Evolutionary conservation across 1,140 invertebrate species (phyloP).

Genomic region (Eriosoma lanigerum): DNA sequence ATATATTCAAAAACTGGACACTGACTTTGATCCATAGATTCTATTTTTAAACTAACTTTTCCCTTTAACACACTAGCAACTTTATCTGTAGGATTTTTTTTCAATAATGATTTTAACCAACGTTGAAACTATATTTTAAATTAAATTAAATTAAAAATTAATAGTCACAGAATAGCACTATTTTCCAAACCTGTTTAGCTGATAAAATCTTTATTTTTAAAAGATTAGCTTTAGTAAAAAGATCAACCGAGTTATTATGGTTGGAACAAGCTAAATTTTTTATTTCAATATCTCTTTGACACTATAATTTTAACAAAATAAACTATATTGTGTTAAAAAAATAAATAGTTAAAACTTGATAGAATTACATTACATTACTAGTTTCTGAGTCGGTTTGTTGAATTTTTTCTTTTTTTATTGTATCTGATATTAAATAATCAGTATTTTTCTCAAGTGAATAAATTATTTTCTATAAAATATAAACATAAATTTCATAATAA

Average conservation of each 20-base stretch:
- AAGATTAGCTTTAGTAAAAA: conserved; percentile 30
- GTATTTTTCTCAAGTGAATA: conserved; percentile 22
- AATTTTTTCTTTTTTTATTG: not conserved
- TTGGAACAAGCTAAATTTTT: conserved; percentile 5
- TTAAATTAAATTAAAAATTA: not conserved
- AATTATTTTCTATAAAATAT: conserved; percentile 21
- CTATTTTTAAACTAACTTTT: conserved; percentile 49
- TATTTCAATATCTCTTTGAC: not conserved
- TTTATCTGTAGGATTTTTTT: conserved; percentile 32
- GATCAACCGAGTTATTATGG: conserved; percentile 13
- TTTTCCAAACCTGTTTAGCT: conserved; percentile 9
- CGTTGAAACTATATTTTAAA: conserved; percentile 33
- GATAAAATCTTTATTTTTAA: conserved; percentile 41
- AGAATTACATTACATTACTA: conserved; percentile 25
- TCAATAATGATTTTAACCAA: conserved; percentile 34
- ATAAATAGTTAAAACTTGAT: not conserved
- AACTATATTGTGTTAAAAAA: not conserved
- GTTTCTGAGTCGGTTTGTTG: not conserved
- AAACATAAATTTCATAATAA: not conserved
- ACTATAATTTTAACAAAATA: not conserved
- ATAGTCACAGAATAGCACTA: not conserved
- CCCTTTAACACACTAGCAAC: conserved; percentile 31
- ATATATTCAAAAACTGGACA: conserved; percentile 47
- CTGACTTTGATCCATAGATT: conserved; percentile 34
- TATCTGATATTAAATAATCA: conserved; percentile 47